Percentiles rank a stretch among this genome's conserved stretches.
Conservation (phyloP, 37 sponge, comb jelly and placozoan genomes). For the Spongilla lacustris region DNA sequence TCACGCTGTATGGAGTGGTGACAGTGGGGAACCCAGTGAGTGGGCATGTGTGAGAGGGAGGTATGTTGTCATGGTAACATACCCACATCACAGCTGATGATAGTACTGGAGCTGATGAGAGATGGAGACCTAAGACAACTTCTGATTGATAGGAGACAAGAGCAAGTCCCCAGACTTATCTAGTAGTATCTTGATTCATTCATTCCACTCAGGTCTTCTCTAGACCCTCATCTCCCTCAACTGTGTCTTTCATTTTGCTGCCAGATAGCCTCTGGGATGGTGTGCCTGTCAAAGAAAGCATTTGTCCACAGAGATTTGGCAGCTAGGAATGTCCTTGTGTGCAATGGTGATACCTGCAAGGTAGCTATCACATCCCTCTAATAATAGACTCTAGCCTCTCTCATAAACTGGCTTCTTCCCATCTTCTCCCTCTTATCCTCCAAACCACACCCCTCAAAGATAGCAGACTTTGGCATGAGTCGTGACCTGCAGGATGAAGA, state of each 20-base stretch:
- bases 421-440: too few relatives aligned
- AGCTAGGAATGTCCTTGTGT: slow-evolving; percentile 61
- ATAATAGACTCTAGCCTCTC: too few relatives aligned
- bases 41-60: neutral
- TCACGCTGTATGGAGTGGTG: slow-evolving; percentile 75
- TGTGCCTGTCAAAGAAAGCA: slow-evolving; percentile 49
- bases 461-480: slow-evolving; percentile 65
- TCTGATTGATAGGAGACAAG: neutral
- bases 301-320: slow-evolving; percentile 82
- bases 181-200: neutral
- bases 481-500: slow-evolving; percentile 12
- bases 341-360: slow-evolving; percentile 31
- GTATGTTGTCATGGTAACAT: too few relatives aligned
- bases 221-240: slow-evolving; percentile 9
- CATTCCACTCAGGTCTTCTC: neutral
- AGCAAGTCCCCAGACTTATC: neutral
- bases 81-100: slow-evolving; percentile 42
- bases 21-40: slow-evolving; percentile 74
- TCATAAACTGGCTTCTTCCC: too few relatives aligned
- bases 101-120: slow-evolving; percentile 64
- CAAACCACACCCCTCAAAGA: neutral
- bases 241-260: slow-evolving; percentile 35
- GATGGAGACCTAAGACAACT: slow-evolving; percentile 51
- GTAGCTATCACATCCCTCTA: neutral
- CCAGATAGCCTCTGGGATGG: slow-evolving; percentile 69